phyloP scores from a whole-genome alignment of 2,888 invertebrate species.

The Matsumyia berberina region DNA sequence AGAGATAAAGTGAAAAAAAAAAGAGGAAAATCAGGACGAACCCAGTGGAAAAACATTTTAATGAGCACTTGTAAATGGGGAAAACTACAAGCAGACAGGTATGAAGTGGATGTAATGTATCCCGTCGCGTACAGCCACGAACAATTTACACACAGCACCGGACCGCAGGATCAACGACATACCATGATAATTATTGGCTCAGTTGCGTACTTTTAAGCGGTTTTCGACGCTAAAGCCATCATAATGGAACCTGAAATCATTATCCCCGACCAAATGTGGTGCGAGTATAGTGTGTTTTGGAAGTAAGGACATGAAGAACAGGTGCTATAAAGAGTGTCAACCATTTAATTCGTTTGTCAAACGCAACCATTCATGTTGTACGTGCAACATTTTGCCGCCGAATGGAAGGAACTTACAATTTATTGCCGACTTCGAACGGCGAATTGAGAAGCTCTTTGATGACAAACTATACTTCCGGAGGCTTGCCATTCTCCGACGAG shows the following conservation, averaged over 20 bases:
- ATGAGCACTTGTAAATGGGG: constrained; percentile 49
- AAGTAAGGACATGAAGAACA: neutral
- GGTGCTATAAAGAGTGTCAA: neutral
- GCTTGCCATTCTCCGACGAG: too few relatives aligned
- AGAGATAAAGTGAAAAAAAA: constrained; percentile 7
- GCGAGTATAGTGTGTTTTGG: neutral
- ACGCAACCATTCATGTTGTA: too few relatives aligned
- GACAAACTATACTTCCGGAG: too few relatives aligned
- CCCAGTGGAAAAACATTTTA: constrained; percentile 54
- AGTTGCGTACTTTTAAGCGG: constrained; percentile 33
- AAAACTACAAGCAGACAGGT: constrained; percentile 11
- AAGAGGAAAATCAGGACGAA: constrained; percentile 32
- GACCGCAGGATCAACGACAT: constrained; percentile 28
- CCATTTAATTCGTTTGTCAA: too few relatives aligned
- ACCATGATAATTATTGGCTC: constrained; percentile 47
- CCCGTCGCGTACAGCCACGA: constrained; percentile 7
- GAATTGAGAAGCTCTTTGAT: too few relatives aligned
- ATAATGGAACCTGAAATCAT: neutral
- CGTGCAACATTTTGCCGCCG: too few relatives aligned
- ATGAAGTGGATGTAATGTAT: neutral
- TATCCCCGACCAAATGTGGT: neutral
- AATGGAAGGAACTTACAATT: too few relatives aligned
- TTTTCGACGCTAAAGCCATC: constrained; percentile 12
- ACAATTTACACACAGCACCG: constrained; percentile 5
- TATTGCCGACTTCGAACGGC: too few relatives aligned